Evolutionary conservation across 2,888 invertebrate species (phyloP), one percentile per base, ranked within the genome.

Genomic region (Dryomyza anilis): DNA sequence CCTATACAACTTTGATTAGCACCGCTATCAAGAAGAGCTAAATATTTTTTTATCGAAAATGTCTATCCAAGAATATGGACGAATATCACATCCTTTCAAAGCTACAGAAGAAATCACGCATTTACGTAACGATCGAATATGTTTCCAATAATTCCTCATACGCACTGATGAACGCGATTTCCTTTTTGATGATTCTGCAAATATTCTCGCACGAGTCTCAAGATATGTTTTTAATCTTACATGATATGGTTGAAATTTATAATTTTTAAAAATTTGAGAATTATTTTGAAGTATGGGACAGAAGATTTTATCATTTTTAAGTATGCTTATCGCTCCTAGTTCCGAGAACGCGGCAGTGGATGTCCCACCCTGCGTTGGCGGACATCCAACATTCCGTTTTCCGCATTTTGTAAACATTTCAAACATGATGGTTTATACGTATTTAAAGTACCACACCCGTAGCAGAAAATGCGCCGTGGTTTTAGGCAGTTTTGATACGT

Each of bases 1-100:
- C 53, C 53, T 10, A 53, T 30, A 27, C 53, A 53, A 19, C 53
- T 53, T 27, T 14, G 5, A 27, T 53, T 53, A 3, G 53, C 53
- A 5, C 53, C 53, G 19, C n/a, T n/a, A n/a, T n/a, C n/a, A n/a
- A n/a, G n/a, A n/a, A n/a, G n/a, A n/a, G n/a, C n/a, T n/a, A n/a
- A 23, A 12, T 8, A 8, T 8, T 14, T 6, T 36, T 14, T 12
- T 3, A 36, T 36, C n/a, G 2, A n/a, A 36, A 3, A 36, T 48
- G 21, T 19, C 12, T 1, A n/a, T n/a, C n/a, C n/a, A n/a, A n/a
- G n/a, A 6, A 48, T 19, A 48, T 2, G 25, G 48, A 21, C 48
- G 21, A 46, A 46, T 27, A 53, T 53, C 53, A 8, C 12, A 8
- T 4, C n/a, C 29, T 53, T 12, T 30, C 1, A 25, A 2, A 25